Base-by-base conservation (phyloP, 2,888 invertebrate genomes). In the Altica lythri region DNA sequence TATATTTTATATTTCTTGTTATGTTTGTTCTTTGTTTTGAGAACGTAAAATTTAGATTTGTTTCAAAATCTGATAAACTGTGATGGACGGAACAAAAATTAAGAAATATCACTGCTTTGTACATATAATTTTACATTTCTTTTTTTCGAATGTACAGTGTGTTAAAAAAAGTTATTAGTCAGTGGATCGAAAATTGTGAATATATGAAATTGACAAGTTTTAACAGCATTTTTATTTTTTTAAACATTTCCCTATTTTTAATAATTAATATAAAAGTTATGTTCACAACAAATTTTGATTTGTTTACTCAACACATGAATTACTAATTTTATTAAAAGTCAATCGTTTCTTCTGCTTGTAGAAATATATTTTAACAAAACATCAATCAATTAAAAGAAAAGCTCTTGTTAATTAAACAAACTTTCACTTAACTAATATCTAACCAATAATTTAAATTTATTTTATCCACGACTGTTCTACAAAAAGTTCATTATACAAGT, bases 191-290 rank as follows among this genome's bases (percentile, higher is more conserved):
- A 73, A 71, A 51, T 58, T 75, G 75, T 76, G 75, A 76, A 76
- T 76, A 76, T 77, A 75, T 73, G 72, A 75, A 72, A 74, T 74
- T 76, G 73, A 69, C 66, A 73, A 75, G 75, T 75, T 76, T 67
- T 43, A 55, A 9, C 3, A 43, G 42, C 27, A 32, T 55, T 58
- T 58, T 49, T 27, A 29, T 13, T 38, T 29, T 18, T 17, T 17
- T 25, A 40, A 19, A 5, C 30, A 10, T 3, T 30, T 30, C 13
- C 9, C 30, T n/a, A n/a, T n/a, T n/a, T n/a, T n/a, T n/a, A n/a
- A n/a, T n/a, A n/a, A n/a, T n/a, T n/a, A n/a, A n/a, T n/a, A n/a
- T n/a, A n/a, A n/a, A n/a, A n/a, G n/a, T n/a, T n/a, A n/a, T n/a
- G n/a, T n/a, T n/a, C n/a, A n/a, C n/a, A n/a, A n/a, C n/a, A n/a